Conservation (phyloP, 2,113 vertebrate species). For the Oryzias melastigma region DNA sequence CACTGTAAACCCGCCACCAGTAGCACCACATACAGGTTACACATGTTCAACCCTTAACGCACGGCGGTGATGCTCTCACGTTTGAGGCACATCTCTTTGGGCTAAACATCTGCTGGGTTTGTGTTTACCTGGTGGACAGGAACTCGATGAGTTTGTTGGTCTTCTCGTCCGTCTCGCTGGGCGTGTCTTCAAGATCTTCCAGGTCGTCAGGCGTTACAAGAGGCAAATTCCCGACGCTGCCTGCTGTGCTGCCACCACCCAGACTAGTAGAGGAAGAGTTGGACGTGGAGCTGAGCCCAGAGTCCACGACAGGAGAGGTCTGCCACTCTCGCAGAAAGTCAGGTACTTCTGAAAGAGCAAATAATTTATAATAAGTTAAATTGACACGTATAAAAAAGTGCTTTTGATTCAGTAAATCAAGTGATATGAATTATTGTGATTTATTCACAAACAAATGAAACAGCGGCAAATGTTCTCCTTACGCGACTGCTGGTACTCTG, state of each 20-base stretch:
- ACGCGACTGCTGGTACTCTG: slow-evolving; percentile 93
- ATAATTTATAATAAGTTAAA: not conserved
- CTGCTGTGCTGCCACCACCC: slow-evolving; percentile 75
- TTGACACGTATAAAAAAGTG: too few species aligned
- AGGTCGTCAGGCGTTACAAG: slow-evolving; percentile 93
- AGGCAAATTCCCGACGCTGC: slow-evolving; percentile 92
- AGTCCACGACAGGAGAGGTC: slow-evolving; percentile 90
- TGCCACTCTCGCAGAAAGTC: slow-evolving; percentile 96
- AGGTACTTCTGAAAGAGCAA: slow-evolving; percentile 79
- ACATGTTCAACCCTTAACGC: slow-evolving; percentile 1
- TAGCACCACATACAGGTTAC: slow-evolving; percentile 71
- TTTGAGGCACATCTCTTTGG: not conserved
- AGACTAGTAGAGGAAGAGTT: slow-evolving; percentile 96
- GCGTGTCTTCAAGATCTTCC: slow-evolving; percentile 85
- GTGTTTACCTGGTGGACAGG: slow-evolving; percentile 89
- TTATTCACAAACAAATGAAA: not conserved
- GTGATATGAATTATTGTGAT: too few species aligned
- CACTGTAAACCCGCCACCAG: slow-evolving; percentile 77
- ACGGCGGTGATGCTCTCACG: slow-evolving; percentile 1
- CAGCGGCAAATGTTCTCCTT: slow-evolving; percentile 30
- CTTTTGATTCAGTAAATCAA: too few species aligned
- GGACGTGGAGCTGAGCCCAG: slow-evolving; percentile 93
- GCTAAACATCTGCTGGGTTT: not conserved
- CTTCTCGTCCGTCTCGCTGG: slow-evolving; percentile 88
- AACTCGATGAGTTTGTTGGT: slow-evolving; percentile 98